Conservation (phyloP, 2,888 invertebrate genomes). For the Nymphalis c-album region DNA sequence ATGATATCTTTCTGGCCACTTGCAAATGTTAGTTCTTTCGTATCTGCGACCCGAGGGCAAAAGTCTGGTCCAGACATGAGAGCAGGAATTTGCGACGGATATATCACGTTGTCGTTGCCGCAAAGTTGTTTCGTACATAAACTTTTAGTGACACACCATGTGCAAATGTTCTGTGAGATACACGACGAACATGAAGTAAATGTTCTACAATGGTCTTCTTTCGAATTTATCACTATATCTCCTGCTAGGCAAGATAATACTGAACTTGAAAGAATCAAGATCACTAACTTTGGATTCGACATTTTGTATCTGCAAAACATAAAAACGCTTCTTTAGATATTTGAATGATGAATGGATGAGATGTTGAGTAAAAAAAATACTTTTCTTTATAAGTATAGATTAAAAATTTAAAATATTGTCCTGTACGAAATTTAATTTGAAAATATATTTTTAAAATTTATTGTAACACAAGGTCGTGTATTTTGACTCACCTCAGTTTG, state of each 20-base stretch:
- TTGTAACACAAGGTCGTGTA: too few species aligned
- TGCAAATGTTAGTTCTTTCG: conserved; percentile 49
- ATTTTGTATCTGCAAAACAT: conserved; percentile 20
- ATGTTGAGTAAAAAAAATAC: too few species aligned
- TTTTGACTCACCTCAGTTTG: too few species aligned
- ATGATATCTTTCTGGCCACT: conserved; percentile 56
- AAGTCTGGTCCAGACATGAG: conserved; percentile 64
- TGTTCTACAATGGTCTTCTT: conserved; percentile 41
- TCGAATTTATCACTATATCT: conserved; percentile 33
- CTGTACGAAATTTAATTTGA: too few species aligned
- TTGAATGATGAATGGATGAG: too few species aligned
- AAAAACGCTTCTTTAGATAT: background rate
- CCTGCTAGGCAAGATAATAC: conserved; percentile 34
- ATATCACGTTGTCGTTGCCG: conserved; percentile 69
- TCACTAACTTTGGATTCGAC: conserved; percentile 10
- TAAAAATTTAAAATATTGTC: too few species aligned
- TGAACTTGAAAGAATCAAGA: conserved; percentile 21
- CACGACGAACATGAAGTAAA: conserved; percentile 58
- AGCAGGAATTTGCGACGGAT: conserved; percentile 53
- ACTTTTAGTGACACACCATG: conserved; percentile 70
- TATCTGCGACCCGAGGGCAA: conserved; percentile 54
- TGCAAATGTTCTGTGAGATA: conserved; percentile 54
- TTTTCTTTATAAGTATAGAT: too few species aligned
- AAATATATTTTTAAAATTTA: too few species aligned
- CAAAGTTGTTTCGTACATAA: conserved; percentile 63